phyloP scores from a whole-genome alignment of 2,113 vertebrate genomes.

The Excalfactoria chinensis region DNA sequence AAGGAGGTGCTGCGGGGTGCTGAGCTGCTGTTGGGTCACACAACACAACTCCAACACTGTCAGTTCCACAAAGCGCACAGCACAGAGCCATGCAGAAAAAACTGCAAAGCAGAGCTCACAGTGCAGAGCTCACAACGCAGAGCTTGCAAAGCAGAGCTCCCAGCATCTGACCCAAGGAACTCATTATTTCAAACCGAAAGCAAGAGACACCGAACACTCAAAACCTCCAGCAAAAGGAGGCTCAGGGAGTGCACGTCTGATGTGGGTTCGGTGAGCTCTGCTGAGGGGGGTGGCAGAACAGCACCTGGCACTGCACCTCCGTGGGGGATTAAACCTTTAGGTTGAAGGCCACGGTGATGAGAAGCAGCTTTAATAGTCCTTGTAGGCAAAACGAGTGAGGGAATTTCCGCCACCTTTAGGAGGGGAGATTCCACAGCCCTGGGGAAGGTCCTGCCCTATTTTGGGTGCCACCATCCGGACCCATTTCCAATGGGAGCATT shows the following conservation, averaged over 20 bases:
- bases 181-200: neutral
- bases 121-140: accelerated
- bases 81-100: neutral
- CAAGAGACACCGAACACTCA: neutral
- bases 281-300: accelerated
- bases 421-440: neutral
- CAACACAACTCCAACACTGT: neutral
- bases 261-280: neutral
- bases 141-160: neutral
- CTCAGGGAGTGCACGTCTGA: neutral
- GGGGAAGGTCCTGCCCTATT: neutral
- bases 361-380: neutral
- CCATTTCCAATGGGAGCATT: neutral
- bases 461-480: neutral
- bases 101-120: too few species aligned
- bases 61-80: neutral
- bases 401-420: neutral
- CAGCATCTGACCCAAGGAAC: neutral
- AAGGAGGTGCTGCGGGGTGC: neutral
- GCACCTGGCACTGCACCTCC: neutral
- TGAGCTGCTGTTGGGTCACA: neutral
- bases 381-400: neutral
- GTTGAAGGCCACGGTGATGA: neutral
- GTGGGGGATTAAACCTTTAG: neutral
- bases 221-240: neutral